Conservation (phyloP, 2,113 vertebrate species). For the Hypomesus transpacificus region DNA sequence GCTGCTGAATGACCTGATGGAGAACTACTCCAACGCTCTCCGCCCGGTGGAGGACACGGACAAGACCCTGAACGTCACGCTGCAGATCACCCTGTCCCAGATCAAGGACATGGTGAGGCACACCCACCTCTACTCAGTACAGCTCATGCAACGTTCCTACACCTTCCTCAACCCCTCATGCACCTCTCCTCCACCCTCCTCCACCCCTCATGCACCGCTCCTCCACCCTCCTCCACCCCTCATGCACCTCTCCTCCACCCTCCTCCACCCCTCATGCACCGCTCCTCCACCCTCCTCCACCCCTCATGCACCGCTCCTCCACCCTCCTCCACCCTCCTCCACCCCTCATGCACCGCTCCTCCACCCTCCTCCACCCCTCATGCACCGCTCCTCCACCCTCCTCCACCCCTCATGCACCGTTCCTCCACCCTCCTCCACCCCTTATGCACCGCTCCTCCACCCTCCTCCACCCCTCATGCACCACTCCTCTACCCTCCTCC, state of each 20-base stretch:
- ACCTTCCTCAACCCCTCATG: background rate
- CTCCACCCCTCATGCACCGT: too few relatives aligned
- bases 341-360: background rate
- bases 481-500: too few relatives aligned
- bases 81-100: constrained; percentile 95
- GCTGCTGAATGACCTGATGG: constrained; percentile 87
- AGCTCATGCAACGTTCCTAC: background rate
- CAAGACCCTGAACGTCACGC: constrained; percentile 87
- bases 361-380: background rate
- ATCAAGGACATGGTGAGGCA: constrained; percentile 96
- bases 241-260: background rate
- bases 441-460: background rate
- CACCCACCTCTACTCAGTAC: background rate
- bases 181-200: too few relatives aligned
- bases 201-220: too few relatives aligned
- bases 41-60: constrained; percentile 95
- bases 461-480: background rate
- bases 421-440: background rate
- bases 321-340: background rate
- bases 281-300: too few relatives aligned
- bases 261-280: background rate
- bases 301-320: too few relatives aligned
- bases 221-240: background rate
- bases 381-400: too few relatives aligned
- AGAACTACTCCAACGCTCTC: constrained; percentile 87